A percentile compares a stretch with the other conserved stretches of the same genome.
Evolutionary conservation across 2,113 vertebrate species (phyloP).

Genomic region (Pteruthius melanotis): DNA sequence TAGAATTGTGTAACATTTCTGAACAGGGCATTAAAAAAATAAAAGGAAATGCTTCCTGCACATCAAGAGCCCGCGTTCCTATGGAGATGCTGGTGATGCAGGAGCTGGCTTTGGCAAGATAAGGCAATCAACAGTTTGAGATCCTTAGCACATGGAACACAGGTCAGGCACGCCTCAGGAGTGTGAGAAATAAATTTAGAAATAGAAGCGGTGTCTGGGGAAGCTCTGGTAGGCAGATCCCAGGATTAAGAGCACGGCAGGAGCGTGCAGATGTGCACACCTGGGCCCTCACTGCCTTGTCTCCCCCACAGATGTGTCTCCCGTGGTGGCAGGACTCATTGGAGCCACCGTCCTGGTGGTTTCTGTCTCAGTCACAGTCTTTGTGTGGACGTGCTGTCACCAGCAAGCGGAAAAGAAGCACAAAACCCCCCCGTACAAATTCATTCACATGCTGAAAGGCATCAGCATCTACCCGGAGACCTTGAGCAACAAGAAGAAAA

Average conservation of each 20-base stretch:
- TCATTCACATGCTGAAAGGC: conserved; percentile 98
- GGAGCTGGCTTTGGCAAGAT: not conserved
- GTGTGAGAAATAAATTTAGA: not conserved
- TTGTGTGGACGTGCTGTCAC: conserved; percentile 95
- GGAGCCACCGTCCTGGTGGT: conserved; percentile 90
- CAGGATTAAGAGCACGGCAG: fast-evolving
- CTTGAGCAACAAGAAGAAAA: conserved; percentile 89
- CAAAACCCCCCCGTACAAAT: conserved; percentile 89
- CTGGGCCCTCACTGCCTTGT: not conserved
- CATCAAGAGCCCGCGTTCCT: not conserved
- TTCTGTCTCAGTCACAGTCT: conserved; percentile 83
- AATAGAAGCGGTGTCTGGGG: not conserved
- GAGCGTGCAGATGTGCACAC: fast-evolving
- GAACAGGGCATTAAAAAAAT: not conserved
- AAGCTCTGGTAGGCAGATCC: not conserved
- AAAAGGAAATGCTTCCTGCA: not conserved
- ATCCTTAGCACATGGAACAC: not conserved
- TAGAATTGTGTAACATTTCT: not conserved
- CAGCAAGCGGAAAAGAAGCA: conserved; percentile 82
- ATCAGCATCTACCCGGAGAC: conserved; percentile 97
- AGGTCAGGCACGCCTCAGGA: not conserved
- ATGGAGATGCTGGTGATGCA: not conserved
- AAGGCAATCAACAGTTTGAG: not conserved
- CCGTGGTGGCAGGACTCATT: conserved; percentile 90
- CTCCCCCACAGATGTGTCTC: conserved; percentile 86